A percentile compares a stretch with the other conserved stretches of the same genome.
phyloP scores from a whole-genome alignment of 2,888 invertebrate genomes.

The Chirona hameri region DNA sequence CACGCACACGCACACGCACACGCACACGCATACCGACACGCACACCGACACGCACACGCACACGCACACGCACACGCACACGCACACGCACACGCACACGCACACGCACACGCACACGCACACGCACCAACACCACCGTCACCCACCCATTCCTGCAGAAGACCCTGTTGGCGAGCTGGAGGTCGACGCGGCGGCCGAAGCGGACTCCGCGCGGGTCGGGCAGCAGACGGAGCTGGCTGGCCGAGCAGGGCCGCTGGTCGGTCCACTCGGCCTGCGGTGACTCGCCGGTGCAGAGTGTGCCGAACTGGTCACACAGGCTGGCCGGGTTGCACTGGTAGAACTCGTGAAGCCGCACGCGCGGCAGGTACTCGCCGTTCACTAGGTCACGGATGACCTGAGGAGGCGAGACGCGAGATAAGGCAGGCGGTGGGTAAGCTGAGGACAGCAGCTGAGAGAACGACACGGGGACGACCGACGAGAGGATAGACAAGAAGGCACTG shows the following conservation, averaged over 20 bases:
- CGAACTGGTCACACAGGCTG: neutral
- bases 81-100: no score
- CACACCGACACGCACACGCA: no score
- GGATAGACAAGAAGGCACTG: no score
- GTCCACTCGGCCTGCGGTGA: neutral
- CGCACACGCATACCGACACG: no score
- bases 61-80: no score
- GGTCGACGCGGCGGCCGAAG: slow-evolving; percentile 29
- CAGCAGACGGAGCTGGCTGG: neutral
- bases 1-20: no score
- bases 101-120: no score
- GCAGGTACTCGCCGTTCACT: slow-evolving; percentile 47
- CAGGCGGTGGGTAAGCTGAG: neutral
- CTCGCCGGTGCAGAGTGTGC: neutral
- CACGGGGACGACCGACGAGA: no score
- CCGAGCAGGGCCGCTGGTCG: neutral
- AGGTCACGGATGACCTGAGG: slow-evolving; percentile 48
- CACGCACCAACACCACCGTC: no score
- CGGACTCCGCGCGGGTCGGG: neutral
- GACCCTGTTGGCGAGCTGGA: slow-evolving; percentile 30
- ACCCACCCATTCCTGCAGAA: neutral
- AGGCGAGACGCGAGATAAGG: neutral
- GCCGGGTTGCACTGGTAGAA: slow-evolving; percentile 45
- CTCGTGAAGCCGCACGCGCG: slow-evolving; percentile 50
- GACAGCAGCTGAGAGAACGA: no score